Evolutionary conservation across 2,797 vertebrate genomes (phyloP).

Genomic region (Neomorphus geoffroyi): DNA sequence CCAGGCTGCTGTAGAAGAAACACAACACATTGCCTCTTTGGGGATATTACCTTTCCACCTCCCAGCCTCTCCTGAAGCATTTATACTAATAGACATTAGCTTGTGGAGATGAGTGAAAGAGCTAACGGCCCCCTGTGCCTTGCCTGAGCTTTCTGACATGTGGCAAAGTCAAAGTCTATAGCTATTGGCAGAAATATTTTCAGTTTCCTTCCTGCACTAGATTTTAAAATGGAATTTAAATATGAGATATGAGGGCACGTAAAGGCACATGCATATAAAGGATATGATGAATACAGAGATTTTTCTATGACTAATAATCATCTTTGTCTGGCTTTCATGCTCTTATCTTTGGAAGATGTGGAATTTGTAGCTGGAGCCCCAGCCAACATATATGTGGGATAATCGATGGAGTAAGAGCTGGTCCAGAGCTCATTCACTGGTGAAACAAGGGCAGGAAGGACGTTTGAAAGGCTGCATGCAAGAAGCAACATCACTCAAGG

Average conservation of each 20-base stretch:
- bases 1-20: neutral
- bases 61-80: neutral
- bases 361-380: neutral
- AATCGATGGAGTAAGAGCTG: neutral
- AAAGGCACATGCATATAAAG: neutral
- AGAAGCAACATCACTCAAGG: neutral
- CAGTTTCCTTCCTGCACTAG: neutral
- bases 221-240: neutral
- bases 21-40: neutral
- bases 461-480: neutral
- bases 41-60: constrained; percentile 26
- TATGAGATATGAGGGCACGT: neutral
- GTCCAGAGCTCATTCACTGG: neutral
- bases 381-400: neutral
- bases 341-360: neutral
- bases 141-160: neutral
- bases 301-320: neutral
- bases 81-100: neutral
- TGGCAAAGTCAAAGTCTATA: neutral
- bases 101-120: neutral
- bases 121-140: neutral
- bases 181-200: neutral
- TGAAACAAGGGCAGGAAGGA: neutral
- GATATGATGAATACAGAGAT: neutral
- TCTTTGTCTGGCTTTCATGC: neutral